Percentiles rank a stretch among this genome's conserved stretches.
phyloP scores from a whole-genome alignment of 2,113 vertebrate genomes.

The Hemiscyllium ocellatum region DNA sequence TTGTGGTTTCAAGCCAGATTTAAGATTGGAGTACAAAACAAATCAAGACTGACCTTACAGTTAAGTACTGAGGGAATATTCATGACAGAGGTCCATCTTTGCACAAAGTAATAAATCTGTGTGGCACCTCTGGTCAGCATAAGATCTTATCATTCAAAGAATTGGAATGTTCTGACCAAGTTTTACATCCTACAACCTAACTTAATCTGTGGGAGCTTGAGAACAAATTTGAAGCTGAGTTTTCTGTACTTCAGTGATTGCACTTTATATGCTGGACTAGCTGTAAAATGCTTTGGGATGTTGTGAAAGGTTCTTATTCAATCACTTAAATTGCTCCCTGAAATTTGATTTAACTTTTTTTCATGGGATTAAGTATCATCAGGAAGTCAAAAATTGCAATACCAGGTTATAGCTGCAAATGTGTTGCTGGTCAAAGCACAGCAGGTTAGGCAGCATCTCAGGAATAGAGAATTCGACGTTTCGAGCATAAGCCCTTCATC shows the following conservation, averaged over 20 bases:
- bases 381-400: too few species aligned
- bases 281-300: not conserved
- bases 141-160: too few species aligned
- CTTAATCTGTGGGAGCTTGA: not conserved
- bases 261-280: not conserved
- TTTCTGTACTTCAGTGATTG: not conserved
- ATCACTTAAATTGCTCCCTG: not conserved
- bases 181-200: not conserved
- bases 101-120: not conserved
- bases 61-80: not conserved
- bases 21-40: not conserved
- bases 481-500: too few species aligned
- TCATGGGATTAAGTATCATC: too few species aligned
- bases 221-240: not conserved
- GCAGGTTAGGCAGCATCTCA: too few species aligned
- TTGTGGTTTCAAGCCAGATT: not conserved
- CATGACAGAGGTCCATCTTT: not conserved
- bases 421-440: too few species aligned
- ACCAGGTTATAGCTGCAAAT: too few species aligned
- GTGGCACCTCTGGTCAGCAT: too few species aligned
- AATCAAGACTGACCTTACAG: too few species aligned
- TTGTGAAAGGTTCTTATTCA: not conserved
- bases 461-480: too few species aligned
- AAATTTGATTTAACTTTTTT: not conserved
- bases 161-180: not conserved